These are phyloP conservation scores for Clivina fossor DNA, from an alignment of 2,888 invertebrate genomes.

Conservation along the genomic window DNA sequence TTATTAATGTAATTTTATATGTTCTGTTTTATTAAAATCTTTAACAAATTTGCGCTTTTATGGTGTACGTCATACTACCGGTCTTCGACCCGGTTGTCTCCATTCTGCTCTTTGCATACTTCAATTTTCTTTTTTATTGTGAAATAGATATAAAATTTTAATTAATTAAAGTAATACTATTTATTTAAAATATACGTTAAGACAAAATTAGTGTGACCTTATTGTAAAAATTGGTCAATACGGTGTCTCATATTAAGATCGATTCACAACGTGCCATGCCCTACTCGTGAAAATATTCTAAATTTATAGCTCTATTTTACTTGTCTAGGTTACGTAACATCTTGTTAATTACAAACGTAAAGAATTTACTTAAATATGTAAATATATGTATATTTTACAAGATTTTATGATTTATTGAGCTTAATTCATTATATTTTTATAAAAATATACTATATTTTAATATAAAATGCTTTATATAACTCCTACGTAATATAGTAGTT, in stretches of 20 bases:
- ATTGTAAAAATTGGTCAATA: constrained; percentile 25
- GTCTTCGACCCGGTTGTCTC: constrained; percentile 24
- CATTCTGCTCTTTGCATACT: constrained; percentile 7
- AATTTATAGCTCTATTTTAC: constrained; percentile 26
- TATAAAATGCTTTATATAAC: too few species aligned
- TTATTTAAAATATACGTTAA: not conserved
- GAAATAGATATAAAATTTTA: not conserved
- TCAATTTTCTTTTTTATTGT: not conserved
- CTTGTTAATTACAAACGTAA: constrained; percentile 28
- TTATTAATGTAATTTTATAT: not conserved
- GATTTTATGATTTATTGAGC: too few species aligned
- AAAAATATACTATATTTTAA: not conserved
- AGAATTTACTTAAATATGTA: constrained; percentile 15
- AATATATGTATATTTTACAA: constrained; percentile 17
- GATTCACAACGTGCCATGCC: constrained; percentile 31
- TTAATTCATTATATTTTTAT: not conserved
- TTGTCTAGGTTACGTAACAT: constrained; percentile 24
- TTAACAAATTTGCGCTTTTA: not conserved
- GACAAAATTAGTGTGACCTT: constrained; percentile 20
- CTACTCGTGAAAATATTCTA: constrained; percentile 28
- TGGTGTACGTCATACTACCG: constrained; percentile 14
- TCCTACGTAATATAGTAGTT: too few species aligned
- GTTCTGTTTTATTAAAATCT: not conserved
- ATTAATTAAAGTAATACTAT: not conserved
- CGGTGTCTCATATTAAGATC: constrained; percentile 27